phyloP scores from a whole-genome alignment of 2,888 invertebrate species.

The Plebejus melissa region DNA sequence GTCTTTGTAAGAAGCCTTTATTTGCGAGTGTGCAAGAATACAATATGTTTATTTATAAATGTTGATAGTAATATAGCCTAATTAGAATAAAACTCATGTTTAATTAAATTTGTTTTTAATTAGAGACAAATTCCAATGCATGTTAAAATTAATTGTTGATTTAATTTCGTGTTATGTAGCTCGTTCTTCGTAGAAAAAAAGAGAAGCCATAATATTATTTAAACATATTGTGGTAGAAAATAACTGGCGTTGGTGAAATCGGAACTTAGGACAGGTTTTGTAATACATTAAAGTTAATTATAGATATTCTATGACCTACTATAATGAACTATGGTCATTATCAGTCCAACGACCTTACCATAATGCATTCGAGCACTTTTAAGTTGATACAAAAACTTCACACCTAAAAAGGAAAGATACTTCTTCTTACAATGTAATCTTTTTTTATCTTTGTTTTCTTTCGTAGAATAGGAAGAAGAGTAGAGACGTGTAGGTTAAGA shows the following conservation, averaged over 20 bases:
- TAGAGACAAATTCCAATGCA: not conserved
- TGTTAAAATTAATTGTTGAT: not conserved
- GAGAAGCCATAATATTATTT: too few species aligned
- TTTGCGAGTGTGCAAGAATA: not conserved
- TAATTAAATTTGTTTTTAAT: not conserved
- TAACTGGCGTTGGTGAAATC: not conserved
- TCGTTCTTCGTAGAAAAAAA: not conserved
- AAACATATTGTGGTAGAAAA: too few species aligned
- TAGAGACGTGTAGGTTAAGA: too few species aligned
- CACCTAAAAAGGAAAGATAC: too few species aligned
- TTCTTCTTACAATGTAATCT: too few species aligned
- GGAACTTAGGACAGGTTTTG: not conserved
- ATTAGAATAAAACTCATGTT: not conserved
- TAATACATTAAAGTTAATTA: too few species aligned
- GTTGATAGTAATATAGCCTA: not conserved
- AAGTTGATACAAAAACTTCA: too few species aligned
- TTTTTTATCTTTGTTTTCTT: too few species aligned
- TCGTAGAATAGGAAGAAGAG: too few species aligned
- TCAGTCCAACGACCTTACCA: too few species aligned
- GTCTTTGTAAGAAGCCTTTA: conserved; percentile 23
- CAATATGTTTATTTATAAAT: not conserved
- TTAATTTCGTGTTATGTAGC: not conserved
- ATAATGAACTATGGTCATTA: not conserved
- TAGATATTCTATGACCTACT: not conserved
- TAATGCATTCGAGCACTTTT: too few species aligned